phyloP scores from a whole-genome alignment of 2,888 invertebrate genomes.

The Drosophila imparisetae region DNA sequence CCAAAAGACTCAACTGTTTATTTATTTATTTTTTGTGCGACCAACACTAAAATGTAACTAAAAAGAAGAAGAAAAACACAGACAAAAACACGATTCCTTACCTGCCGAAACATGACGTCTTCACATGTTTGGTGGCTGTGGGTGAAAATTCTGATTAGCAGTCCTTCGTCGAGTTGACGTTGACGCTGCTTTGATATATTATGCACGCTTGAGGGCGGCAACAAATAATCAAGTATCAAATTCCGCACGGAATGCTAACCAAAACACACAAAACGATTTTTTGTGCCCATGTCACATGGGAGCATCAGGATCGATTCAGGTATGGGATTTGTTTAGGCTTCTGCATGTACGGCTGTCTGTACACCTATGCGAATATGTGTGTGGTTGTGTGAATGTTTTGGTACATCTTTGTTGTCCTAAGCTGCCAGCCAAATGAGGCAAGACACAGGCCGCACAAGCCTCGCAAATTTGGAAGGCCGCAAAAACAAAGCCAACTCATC shows the following conservation, averaged over 20 bases:
- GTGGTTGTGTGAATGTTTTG: constrained; percentile 6
- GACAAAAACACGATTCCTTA: constrained; percentile 17
- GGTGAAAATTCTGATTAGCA: constrained; percentile 33
- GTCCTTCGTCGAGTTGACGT: constrained; percentile 60
- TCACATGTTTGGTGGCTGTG: constrained; percentile 61
- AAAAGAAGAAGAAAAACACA: constrained; percentile 42
- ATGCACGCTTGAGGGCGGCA: constrained; percentile 80
- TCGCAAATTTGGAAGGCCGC: constrained; percentile 40
- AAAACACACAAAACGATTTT: constrained; percentile 66
- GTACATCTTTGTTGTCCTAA: constrained; percentile 43
- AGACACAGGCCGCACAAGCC: constrained; percentile 47
- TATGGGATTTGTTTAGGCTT: constrained; percentile 33
- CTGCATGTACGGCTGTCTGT: not conserved
- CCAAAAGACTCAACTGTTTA: constrained; percentile 66
- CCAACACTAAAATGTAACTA: constrained; percentile 80
- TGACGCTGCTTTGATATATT: constrained; percentile 80
- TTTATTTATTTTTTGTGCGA: constrained; percentile 77
- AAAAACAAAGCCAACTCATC: constrained; percentile 64
- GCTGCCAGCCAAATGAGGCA: constrained; percentile 74
- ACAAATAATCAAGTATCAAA: constrained; percentile 80
- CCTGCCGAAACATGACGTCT: constrained; percentile 70
- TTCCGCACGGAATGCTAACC: constrained; percentile 80
- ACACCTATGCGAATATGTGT: not conserved
- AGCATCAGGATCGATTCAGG: constrained; percentile 25
- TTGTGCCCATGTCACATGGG: constrained; percentile 55